Percentiles rank a stretch among this genome's conserved stretches.
Evolutionary conservation across 2,888 invertebrate genomes (phyloP).

Genomic region (Lepidocyrtoides sp.): DNA sequence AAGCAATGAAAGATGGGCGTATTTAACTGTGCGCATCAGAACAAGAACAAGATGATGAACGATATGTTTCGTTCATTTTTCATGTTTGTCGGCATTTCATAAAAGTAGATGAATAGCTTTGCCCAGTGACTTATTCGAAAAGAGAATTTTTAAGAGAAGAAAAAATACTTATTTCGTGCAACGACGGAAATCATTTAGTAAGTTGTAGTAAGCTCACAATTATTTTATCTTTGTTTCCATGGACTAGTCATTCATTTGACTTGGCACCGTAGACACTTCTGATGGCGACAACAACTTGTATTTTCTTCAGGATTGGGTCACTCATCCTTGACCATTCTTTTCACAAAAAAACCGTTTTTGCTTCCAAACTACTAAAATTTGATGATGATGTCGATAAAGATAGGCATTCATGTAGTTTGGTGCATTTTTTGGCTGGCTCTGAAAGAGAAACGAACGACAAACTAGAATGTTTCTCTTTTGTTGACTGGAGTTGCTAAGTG

Average conservation of each 20-base stretch:
- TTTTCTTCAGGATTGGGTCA: slow-evolving; percentile 72
- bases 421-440: not conserved
- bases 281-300: slow-evolving; percentile 18
- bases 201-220: too few relatives aligned
- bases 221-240: too few relatives aligned
- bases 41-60: slow-evolving; percentile 83
- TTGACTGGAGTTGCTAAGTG: slow-evolving; percentile 25
- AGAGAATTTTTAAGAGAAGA: too few relatives aligned
- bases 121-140: not conserved
- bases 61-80: slow-evolving; percentile 67
- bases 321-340: slow-evolving; percentile 67
- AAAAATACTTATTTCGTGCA: too few relatives aligned
- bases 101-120: slow-evolving; percentile 81
- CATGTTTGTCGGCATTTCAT: slow-evolving; percentile 21
- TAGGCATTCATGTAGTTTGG: slow-evolving; percentile 10
- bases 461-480: not conserved
- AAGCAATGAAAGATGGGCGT: slow-evolving; percentile 67
- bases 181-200: too few relatives aligned
- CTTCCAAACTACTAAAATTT: not conserved
- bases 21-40: not conserved
- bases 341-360: slow-evolving; percentile 5
- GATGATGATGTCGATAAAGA: slow-evolving; percentile 50
- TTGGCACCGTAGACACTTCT: too few relatives aligned
- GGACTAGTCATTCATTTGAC: too few relatives aligned
- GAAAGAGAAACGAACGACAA: not conserved